Evolutionary conservation across 2,113 vertebrate species (phyloP), one percentile per base, ranked within the genome.

Genomic region (Tenrec ecaudatus): DNA sequence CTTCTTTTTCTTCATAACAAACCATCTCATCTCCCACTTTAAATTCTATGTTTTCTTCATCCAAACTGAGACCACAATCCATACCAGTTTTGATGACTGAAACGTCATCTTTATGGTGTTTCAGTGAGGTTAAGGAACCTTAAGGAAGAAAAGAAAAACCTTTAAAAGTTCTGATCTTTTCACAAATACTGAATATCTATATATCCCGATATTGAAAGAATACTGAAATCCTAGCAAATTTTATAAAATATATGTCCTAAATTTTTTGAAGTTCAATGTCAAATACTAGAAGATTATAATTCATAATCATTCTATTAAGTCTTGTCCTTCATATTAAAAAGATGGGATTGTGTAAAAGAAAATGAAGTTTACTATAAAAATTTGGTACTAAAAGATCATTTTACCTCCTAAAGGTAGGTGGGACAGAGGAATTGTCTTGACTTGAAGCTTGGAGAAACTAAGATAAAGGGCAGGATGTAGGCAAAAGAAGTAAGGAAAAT

Each of bases 31-130:
- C 99, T 77, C 99, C 99, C 27, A 98, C 64, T 73, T 19, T 96
- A 96, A 99, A 98, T 47, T 98, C 97, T 27, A 98, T 60, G 1
- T 93, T 31, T 8, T 98, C 93, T 6, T 97, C 96, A 84, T 99
- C 98, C 62, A 98, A 96, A 43, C 98, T 99, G 64, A 99, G 82
- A 4, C 99, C 99, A 92, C 99, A 99, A 0, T 99, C 99, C 98
- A 99, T 99, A 71, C 99, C 99, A 0, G 40, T 96, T 98, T 98
- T 99, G 90, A 99, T 98, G 9, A 97, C 86, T 95, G 97, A 98
- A 19, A 99, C 98, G 0, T 99, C 99, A 71, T 99, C 98, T 94
- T 99, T 99, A 91, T 99, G 98, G 91, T 99, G 99, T 96, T 99
- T 99, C 97, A 99, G 69, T 16, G 99, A 98, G 1, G 97, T 97